Percentiles rank a stretch among this genome's conserved stretches.
These are phyloP conservation scores for Paedocypris sp. DNA, from an alignment of 2,113 vertebrate species.

Conservation along the genomic window DNA sequence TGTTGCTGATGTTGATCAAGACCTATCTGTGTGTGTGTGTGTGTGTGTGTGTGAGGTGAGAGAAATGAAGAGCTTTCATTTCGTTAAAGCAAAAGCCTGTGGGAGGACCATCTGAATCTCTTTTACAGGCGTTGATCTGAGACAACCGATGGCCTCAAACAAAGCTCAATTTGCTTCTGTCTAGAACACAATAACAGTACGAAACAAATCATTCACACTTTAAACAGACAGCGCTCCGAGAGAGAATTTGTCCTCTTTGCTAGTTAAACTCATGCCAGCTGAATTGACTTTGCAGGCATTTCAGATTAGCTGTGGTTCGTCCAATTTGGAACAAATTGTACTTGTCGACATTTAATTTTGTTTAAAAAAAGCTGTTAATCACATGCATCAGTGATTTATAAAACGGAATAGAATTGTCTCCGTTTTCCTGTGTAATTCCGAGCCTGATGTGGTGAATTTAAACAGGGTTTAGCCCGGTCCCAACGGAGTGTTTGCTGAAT, in stretches of 20 bases:
- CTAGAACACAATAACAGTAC: slow-evolving; percentile 1
- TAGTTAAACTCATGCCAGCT: no score
- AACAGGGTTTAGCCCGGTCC: slow-evolving; percentile 11
- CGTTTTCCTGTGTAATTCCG: slow-evolving; percentile 35
- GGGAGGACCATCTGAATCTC: slow-evolving; percentile 16
- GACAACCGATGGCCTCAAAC: slow-evolving; percentile 30
- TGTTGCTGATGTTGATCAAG: slow-evolving; percentile 53
- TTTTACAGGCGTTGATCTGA: slow-evolving; percentile 29
- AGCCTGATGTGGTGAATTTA: slow-evolving; percentile 13
- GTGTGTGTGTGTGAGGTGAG: slow-evolving; percentile 6
- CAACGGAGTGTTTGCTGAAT: slow-evolving; percentile 35
- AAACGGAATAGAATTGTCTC: slow-evolving; percentile 14
- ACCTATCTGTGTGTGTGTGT: slow-evolving; percentile 30
- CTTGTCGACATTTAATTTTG: no score
- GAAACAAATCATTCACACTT: slow-evolving; percentile 38
- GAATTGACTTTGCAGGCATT: neutral
- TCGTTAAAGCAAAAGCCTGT: slow-evolving; percentile 36
- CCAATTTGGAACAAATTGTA: no score
- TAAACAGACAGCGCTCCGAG: slow-evolving; percentile 21
- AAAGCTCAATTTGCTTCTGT: slow-evolving; percentile 23
- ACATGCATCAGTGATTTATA: neutral
- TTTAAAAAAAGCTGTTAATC: neutral
- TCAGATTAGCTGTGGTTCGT: no score
- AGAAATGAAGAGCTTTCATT: slow-evolving; percentile 40
- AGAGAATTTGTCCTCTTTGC: neutral